phyloP scores from a whole-genome alignment of 2,113 vertebrate genomes.

The Glaucidium brasilianum region DNA sequence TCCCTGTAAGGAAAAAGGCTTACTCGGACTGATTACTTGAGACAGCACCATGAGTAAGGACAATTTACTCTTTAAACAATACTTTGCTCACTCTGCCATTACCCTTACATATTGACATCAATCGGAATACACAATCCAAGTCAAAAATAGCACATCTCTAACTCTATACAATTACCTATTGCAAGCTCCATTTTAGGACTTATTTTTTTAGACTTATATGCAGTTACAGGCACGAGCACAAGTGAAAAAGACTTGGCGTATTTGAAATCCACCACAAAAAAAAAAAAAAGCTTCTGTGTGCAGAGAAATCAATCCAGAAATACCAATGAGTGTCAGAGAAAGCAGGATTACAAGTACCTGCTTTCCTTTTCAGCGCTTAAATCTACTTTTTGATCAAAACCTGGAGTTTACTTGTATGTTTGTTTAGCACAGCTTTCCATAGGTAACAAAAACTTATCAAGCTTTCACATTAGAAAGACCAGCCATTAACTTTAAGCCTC shows the following conservation, averaged over 20 bases:
- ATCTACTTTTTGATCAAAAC: not conserved
- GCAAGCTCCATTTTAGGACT: not conserved
- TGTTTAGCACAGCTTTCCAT: not conserved
- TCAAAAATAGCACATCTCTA: slow-evolving; percentile 1
- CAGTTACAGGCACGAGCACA: not conserved
- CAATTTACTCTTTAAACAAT: not conserved
- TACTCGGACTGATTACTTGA: not conserved
- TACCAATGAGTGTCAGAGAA: not conserved
- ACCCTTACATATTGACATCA: not conserved
- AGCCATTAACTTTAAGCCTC: not conserved
- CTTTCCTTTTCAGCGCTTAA: not conserved
- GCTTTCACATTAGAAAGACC: not conserved
- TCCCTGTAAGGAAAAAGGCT: not conserved
- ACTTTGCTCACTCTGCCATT: not conserved
- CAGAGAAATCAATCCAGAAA: not conserved
- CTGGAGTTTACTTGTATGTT: not conserved
- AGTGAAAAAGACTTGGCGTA: not conserved
- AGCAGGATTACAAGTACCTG: not conserved
- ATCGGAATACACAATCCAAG: not conserved
- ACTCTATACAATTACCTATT: not conserved
- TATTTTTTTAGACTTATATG: not conserved
- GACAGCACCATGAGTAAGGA: not conserved
- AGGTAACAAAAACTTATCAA: not conserved
- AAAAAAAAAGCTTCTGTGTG: not conserved
- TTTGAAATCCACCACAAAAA: not conserved